These are phyloP conservation scores for Trissoscelio sp. DNA, from an alignment of 2,888 invertebrate genomes.

Conservation along the genomic window DNA sequence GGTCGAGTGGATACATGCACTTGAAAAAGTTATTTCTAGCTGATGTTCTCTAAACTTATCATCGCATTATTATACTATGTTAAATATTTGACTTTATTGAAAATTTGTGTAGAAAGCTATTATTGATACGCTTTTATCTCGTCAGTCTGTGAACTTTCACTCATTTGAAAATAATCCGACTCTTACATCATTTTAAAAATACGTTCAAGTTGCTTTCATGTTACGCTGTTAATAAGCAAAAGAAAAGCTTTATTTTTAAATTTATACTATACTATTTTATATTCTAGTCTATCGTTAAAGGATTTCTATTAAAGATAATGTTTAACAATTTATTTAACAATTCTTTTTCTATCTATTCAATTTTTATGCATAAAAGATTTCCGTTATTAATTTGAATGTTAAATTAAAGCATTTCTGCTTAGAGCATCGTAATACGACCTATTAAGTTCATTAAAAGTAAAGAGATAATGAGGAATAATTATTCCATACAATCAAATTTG, in stretches of 20 bases:
- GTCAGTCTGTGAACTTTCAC: background rate
- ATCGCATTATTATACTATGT: slow-evolving; percentile 20
- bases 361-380: background rate
- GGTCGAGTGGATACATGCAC: slow-evolving; percentile 73
- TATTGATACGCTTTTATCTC: background rate
- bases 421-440: background rate
- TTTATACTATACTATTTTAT: no score
- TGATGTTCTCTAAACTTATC: slow-evolving; percentile 67
- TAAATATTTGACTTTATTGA: slow-evolving; percentile 30
- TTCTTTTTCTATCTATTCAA: no score
- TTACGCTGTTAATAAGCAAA: no score
- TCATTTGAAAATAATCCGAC: background rate
- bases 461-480: slow-evolving; percentile 37
- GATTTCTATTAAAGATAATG: no score
- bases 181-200: no score
- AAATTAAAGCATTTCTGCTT: background rate
- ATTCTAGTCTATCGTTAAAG: no score
- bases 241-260: no score
- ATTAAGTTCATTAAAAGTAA: slow-evolving; percentile 23
- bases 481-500: slow-evolving; percentile 1
- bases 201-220: no score
- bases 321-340: no score
- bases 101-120: background rate
- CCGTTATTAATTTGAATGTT: background rate
- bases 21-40: slow-evolving; percentile 81